A percentile compares a stretch with the other conserved stretches of the same genome.
Conservation (phyloP, 1,140 invertebrate genomes). For the Spodoptera frugiperda region DNA sequence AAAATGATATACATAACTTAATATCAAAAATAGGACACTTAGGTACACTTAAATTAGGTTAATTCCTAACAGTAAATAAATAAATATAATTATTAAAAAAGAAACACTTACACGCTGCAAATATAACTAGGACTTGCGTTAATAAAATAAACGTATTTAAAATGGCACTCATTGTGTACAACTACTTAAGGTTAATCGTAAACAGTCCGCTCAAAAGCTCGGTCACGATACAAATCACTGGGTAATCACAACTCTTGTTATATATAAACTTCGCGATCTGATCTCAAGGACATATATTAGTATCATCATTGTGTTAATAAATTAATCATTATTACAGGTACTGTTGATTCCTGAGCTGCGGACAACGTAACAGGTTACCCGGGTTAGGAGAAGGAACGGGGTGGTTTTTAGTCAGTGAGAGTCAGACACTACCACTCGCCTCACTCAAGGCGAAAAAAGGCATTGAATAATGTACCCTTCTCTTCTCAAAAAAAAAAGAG, state of each 20-base stretch:
- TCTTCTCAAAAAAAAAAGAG: too few species aligned
- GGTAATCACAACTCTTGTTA: constrained; percentile 9
- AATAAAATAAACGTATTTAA: constrained; percentile 41
- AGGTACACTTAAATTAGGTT: too few species aligned
- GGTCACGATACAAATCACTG: constrained; percentile 11
- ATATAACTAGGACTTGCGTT: constrained; percentile 14
- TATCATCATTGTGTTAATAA: constrained; percentile 1
- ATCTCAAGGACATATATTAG: constrained; percentile 2
- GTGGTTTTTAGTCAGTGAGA: too few species aligned
- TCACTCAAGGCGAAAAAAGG: too few species aligned
- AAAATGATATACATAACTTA: too few species aligned
- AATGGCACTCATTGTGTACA: constrained; percentile 22
- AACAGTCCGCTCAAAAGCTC: constrained; percentile 21
- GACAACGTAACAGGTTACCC: too few species aligned
- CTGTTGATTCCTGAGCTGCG: not conserved
- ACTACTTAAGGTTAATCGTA: constrained; percentile 1
- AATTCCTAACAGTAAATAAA: not conserved
- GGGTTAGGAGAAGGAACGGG: too few species aligned
- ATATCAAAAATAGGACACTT: too few species aligned
- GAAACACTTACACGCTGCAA: constrained; percentile 36
- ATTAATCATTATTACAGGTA: not conserved
- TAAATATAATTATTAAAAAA: not conserved
- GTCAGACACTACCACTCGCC: too few species aligned
- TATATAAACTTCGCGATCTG: constrained; percentile 24
- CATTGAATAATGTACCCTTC: too few species aligned